Percentiles rank a stretch among this genome's conserved stretches.
phyloP scores from a whole-genome alignment of 2,888 invertebrate genomes.

The Adineta ricciae region DNA sequence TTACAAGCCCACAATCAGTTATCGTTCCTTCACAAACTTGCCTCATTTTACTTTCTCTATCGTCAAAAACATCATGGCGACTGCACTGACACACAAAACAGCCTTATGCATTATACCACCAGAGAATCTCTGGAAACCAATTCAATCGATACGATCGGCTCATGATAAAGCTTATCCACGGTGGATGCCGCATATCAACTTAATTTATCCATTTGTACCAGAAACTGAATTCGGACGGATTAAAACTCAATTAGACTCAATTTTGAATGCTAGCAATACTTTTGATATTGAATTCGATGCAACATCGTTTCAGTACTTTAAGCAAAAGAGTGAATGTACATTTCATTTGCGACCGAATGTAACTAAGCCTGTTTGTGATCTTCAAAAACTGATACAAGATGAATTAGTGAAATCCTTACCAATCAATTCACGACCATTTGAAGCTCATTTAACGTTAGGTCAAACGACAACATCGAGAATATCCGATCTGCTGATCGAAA shows the following conservation, averaged over 20 bases:
- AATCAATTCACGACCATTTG: background rate
- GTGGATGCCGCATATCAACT: constrained; percentile 33
- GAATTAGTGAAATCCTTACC: background rate
- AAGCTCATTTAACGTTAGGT: constrained; percentile 34
- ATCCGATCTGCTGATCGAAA: background rate
- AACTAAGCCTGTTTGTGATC: background rate
- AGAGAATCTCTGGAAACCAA: constrained; percentile 25
- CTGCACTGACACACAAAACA: constrained; percentile 16
- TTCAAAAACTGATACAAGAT: constrained; percentile 26
- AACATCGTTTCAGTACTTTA: background rate
- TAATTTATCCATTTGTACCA: constrained; percentile 28
- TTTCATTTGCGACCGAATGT: background rate
- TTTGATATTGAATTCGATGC: background rate
- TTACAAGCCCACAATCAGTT: no score
- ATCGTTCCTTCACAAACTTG: no score
- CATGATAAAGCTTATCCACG: constrained; percentile 22
- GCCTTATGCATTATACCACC: constrained; percentile 27
- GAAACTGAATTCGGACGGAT: background rate
- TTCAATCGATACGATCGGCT: constrained; percentile 14
- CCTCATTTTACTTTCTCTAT: no score
- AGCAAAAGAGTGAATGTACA: background rate
- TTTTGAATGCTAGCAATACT: no score
- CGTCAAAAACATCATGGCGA: background rate
- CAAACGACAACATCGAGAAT: constrained; percentile 14
- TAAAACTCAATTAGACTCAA: background rate